Evolutionary conservation across 2,797 vertebrate species (phyloP), one percentile per base, ranked within the genome.

Genomic region (Diplodus sargus): DNA sequence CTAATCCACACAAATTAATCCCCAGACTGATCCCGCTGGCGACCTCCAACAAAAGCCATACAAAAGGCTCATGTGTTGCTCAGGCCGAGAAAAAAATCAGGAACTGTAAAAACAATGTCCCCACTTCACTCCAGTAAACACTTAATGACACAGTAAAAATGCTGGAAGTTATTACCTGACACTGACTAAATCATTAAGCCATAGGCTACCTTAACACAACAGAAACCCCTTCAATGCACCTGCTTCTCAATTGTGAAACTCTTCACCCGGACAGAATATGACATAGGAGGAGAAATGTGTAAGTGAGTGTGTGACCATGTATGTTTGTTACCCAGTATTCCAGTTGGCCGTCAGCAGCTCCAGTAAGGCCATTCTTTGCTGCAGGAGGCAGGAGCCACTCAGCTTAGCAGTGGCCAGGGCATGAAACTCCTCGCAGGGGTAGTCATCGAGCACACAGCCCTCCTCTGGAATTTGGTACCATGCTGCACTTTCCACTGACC

Each of bases 361-460:
- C 80, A 96, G 85, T 66, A 96, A 85, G 45, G 88, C 74, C 48
- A 5, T 47, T 69, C 95, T 94, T 89, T 96, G 96, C 80, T 89
- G 83, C 74, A 90, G 82, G 71, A 95, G 94, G 71, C 54, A 6
- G 10, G 85, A 7, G 42, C 57, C 75, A 0, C 85, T 30, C 53
- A 96, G 90, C 62, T 91, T 87, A 16, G 92, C 93, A 0, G 94
- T 93, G 74, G 90, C 89, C 89, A 96, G 88, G 10, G 87, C 70
- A 5, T 86, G 81, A 68, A 96, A 94, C 79, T 96, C 96, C 70
- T 93, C 91, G 9, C 95, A 95, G 39, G 93, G 92, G 81, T 93
- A 94, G 88, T 96, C 95, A 23, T 95, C 91, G 0, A 96, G 79
- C 12, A 93, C 65, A n/a, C 72, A 94, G 51, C 66, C 84, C 30